Evolutionary conservation across 2,113 vertebrate genomes (phyloP).

Genomic region (Vombatus ursinus): DNA sequence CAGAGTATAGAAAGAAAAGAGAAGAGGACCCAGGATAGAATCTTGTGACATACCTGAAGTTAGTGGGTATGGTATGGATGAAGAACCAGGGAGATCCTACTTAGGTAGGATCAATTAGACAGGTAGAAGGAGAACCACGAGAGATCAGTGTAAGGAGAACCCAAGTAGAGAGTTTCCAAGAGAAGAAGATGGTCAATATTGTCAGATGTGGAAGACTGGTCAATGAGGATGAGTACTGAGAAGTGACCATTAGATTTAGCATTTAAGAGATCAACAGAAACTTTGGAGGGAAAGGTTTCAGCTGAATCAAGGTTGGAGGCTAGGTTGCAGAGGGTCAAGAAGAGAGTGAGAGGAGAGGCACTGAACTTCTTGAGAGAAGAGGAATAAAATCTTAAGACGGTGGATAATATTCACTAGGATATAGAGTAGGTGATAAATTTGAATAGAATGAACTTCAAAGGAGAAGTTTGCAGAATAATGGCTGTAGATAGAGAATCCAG

Average conservation of each 20-base stretch:
- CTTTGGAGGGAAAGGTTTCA: not conserved
- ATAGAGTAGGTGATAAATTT: not conserved
- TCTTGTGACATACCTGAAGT: not conserved
- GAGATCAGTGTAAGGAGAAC: not conserved
- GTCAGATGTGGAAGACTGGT: not conserved
- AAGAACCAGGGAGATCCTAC: not conserved
- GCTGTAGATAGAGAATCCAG: too few species aligned
- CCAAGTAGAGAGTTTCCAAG: not conserved
- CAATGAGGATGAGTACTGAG: too few species aligned
- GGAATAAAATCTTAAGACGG: not conserved
- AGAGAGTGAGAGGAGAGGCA: not conserved
- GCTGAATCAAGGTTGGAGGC: not conserved
- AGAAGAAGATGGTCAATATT: not conserved
- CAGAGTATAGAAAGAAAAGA: not conserved
- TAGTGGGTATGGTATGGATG: not conserved
- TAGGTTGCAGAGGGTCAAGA: not conserved
- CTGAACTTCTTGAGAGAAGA: not conserved
- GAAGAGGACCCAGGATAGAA: too few species aligned
- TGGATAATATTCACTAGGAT: not conserved
- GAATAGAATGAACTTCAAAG: not conserved
- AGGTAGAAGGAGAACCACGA: not conserved
- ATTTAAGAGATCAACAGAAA: not conserved
- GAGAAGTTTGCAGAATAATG: too few species aligned
- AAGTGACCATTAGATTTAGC: not conserved
- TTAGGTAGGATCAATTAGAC: not conserved